Conservation (phyloP, 2,113 vertebrate genomes). For the Pterocles orientalis region DNA sequence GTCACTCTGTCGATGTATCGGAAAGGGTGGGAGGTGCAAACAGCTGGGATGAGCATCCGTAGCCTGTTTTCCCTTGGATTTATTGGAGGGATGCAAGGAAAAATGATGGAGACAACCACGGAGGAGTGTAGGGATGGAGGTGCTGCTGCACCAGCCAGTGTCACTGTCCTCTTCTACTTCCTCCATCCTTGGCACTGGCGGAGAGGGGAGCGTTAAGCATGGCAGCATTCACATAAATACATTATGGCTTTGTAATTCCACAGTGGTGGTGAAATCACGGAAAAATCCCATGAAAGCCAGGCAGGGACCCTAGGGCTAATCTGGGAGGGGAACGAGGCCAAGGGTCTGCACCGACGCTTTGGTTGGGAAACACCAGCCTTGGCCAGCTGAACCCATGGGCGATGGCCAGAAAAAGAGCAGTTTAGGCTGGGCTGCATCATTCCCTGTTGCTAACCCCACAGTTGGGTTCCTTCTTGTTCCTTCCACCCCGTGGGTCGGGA, state of each 20-base stretch:
- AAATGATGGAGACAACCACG: not conserved
- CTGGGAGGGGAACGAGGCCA: not conserved
- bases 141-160: not conserved
- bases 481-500: rapidly evolving
- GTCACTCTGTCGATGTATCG: not conserved
- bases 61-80: not conserved
- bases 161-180: not conserved
- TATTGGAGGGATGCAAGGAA: not conserved
- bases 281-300: not conserved
- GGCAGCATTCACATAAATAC: not conserved
- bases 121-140: not conserved
- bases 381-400: not conserved
- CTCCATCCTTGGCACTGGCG: not conserved
- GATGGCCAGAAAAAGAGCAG: not conserved
- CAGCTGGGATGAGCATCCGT: not conserved
- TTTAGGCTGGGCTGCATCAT: not conserved
- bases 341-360: not conserved
- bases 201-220: not conserved
- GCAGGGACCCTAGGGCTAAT: not conserved
- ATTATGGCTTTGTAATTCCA: not conserved
- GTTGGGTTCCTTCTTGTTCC: not conserved
- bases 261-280: not conserved
- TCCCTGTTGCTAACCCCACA: not conserved
- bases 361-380: not conserved
- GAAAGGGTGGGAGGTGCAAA: not conserved